Evolutionary conservation across 2,113 vertebrate genomes (phyloP), one percentile per base, ranked within the genome.

Genomic region (Hydropotes inermis): DNA sequence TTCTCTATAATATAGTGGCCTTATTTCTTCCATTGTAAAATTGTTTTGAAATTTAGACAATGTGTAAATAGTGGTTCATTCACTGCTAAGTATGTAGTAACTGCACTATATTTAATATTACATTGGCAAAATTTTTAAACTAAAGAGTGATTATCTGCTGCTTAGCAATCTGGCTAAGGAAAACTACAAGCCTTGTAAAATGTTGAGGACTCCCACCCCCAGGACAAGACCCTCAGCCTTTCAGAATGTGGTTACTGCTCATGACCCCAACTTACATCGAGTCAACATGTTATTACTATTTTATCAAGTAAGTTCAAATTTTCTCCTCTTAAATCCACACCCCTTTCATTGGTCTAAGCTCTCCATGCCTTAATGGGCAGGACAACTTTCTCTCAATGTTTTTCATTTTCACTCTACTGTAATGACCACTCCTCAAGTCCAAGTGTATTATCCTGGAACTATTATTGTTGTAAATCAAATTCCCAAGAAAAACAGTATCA

Each of bases 401-500:
- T 94, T 95, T 86, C 33, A 61, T 78, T 96, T 94, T 89, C 67
- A 82, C 27, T 91, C 52, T 79, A 79, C 5, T 43, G 25, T 54
- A 83, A 89, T 87, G 36, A 82, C 14, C 30, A 96, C 60, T 76
- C 14, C 52, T 74, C 36, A 50, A 89, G 28, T 78, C 16, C 6
- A 0, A 78, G 11, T 64, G 91, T 92, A 87, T 79, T 89, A n/a
- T 57, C 74, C 74, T 45, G 58, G 36, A 78, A 45, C 58, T 98
- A 88, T 97, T 96, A 89, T 82, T 82, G 9, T 55, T 87, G 5
- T 76, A 95, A 97, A 96, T 96, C 84, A 87, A 93, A 93, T 93
- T 45, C 45, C 55, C 64, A 95, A 96, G 96, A 61, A 98, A 98
- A 97, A 82, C 64, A 86, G 15, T 76, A 43, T 82, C 39, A 17